phyloP scores from a whole-genome alignment of 2,797 vertebrate species.

The Oreonectes daqikongensis region DNA sequence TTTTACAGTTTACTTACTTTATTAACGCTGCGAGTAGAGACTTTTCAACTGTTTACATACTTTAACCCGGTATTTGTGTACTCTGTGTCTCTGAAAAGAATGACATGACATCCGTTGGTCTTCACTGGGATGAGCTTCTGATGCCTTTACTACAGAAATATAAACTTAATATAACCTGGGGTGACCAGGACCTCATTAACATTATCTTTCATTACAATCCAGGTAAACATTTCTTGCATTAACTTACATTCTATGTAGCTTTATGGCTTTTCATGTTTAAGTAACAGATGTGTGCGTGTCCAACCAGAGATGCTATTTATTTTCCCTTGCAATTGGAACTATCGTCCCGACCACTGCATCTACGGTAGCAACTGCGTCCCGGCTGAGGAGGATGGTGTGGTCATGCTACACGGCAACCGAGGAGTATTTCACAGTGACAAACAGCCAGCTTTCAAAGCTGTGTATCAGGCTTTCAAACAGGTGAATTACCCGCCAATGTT shows the following conservation, averaged over 20 bases:
- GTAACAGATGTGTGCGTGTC: neutral
- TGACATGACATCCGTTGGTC: slow-evolving; percentile 86
- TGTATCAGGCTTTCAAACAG: slow-evolving; percentile 87
- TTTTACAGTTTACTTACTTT: neutral
- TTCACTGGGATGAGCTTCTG: slow-evolving; percentile 90
- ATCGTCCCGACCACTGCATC: slow-evolving; percentile 93
- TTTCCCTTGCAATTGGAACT: slow-evolving; percentile 94
- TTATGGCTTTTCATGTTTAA: neutral
- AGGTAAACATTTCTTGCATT: slow-evolving; percentile 70
- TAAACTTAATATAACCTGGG: slow-evolving; percentile 95
- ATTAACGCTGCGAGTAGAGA: too few relatives aligned
- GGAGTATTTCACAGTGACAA: slow-evolving; percentile 93
- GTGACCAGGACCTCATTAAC: slow-evolving; percentile 94
- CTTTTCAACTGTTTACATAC: neutral
- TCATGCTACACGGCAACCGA: slow-evolving; percentile 88
- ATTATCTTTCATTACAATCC: slow-evolving; percentile 95
- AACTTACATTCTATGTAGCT: neutral
- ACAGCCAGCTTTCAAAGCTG: slow-evolving; percentile 88
- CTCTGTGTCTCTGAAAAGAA: slow-evolving; percentile 74
- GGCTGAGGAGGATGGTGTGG: slow-evolving; percentile 85
- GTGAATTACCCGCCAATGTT: slow-evolving; percentile 69
- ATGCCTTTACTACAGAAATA: slow-evolving; percentile 94
- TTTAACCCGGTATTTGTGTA: neutral
- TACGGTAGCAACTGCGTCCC: slow-evolving; percentile 92
- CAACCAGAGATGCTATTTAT: slow-evolving; percentile 84